These are phyloP conservation scores for Sebastes iracundus DNA, from an alignment of 2,797 vertebrate genomes.

Conservation along the genomic window DNA sequence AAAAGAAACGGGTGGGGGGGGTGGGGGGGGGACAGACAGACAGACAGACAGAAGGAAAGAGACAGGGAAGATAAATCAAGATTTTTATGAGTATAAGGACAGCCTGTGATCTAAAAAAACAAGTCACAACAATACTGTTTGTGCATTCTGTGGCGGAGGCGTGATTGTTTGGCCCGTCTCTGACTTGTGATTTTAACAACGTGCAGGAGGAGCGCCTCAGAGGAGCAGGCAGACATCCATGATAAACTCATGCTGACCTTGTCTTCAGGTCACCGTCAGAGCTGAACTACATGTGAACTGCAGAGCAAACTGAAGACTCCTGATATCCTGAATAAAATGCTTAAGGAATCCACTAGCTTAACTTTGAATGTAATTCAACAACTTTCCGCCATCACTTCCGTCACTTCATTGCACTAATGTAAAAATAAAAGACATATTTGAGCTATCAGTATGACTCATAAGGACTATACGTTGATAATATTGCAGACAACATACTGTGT, in stretches of 20 bases:
- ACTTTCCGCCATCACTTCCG: neutral
- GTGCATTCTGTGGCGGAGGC: slow-evolving; percentile 41
- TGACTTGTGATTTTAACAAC: slow-evolving; percentile 43
- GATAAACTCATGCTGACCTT: slow-evolving; percentile 40
- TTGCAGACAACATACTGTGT: neutral
- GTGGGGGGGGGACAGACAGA: neutral
- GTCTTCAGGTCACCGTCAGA: slow-evolving; percentile 9
- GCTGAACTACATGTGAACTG: slow-evolving; percentile 22
- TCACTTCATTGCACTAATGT: neutral
- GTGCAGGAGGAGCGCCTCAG: slow-evolving; percentile 12
- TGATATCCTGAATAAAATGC: neutral
- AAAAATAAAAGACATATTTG: neutral
- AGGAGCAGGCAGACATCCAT: slow-evolving; percentile 23
- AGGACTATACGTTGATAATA: neutral
- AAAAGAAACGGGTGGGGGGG: slow-evolving; percentile 5
- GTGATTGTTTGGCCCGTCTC: slow-evolving; percentile 19
- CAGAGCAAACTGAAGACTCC: neutral
- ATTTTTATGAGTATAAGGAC: slow-evolving; percentile 44
- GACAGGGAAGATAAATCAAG: slow-evolving; percentile 27
- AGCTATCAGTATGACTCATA: neutral
- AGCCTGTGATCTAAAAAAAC: slow-evolving; percentile 38
- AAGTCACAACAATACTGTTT: slow-evolving; percentile 63
- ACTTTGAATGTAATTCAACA: neutral
- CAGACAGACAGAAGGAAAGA: neutral
- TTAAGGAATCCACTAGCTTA: neutral